phyloP scores from a whole-genome alignment of 2,113 vertebrate species.

The Jacana jacana region DNA sequence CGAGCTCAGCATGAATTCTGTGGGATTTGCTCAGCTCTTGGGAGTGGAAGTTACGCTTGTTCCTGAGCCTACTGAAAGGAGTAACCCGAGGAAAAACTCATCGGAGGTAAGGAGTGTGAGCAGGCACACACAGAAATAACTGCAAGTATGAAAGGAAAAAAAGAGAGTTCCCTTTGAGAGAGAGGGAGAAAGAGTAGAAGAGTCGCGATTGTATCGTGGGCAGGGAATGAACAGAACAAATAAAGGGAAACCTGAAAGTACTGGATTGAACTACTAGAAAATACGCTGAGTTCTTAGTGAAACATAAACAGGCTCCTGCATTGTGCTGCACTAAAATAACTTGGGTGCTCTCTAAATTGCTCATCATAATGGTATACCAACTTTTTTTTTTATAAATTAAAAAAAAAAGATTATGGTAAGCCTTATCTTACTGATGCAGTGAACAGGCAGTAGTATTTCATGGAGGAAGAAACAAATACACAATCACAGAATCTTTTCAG shows the following conservation, averaged over 20 bases:
- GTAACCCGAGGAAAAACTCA: background rate
- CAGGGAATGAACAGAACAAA: background rate
- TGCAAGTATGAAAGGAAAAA: background rate
- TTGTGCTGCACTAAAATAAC: background rate
- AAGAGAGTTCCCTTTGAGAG: background rate
- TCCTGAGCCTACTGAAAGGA: background rate
- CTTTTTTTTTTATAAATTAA: background rate
- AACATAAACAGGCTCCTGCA: background rate
- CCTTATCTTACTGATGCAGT: background rate
- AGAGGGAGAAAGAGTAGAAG: background rate
- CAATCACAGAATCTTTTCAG: background rate
- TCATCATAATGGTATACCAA: background rate
- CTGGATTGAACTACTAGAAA: background rate
- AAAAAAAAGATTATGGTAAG: background rate
- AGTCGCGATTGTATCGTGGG: background rate
- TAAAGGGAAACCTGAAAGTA: background rate
- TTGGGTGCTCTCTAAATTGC: background rate
- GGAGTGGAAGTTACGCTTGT: slow-evolving; percentile 29
- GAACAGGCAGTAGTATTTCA: background rate
- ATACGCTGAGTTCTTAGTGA: background rate
- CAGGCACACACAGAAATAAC: background rate
- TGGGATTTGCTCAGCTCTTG: slow-evolving; percentile 37
- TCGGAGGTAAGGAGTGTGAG: background rate
- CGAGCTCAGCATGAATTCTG: slow-evolving; percentile 51
- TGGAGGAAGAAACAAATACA: background rate